Evolutionary conservation across 2,113 vertebrate species (phyloP).

Genomic region (Xenopus tropicalis): DNA sequence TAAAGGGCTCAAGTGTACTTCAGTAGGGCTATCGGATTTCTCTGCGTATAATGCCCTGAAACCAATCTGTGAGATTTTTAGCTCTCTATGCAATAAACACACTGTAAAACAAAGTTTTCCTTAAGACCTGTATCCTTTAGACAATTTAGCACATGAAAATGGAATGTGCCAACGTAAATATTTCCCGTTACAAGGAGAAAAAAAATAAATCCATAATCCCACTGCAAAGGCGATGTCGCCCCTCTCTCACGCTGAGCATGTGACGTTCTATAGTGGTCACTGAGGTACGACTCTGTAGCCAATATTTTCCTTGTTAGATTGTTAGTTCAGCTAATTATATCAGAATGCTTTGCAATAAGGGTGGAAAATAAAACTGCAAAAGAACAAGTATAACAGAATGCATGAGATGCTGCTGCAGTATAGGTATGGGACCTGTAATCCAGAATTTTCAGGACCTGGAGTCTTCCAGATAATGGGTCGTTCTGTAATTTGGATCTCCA

Average conservation of each 20-base stretch:
- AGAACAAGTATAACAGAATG: too few relatives aligned
- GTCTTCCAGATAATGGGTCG: too few relatives aligned
- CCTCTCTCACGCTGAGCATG: neutral
- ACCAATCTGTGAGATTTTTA: neutral
- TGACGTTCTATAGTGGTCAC: neutral
- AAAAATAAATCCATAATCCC: neutral
- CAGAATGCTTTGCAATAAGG: too few relatives aligned
- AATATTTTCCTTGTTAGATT: neutral
- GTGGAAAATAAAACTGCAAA: too few relatives aligned
- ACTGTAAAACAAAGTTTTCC: neutral
- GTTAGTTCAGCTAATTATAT: too few relatives aligned
- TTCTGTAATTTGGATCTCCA: too few relatives aligned
- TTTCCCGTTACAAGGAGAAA: neutral
- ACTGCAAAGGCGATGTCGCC: neutral
- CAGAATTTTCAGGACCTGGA: too few relatives aligned
- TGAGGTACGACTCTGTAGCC: neutral
- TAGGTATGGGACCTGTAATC: too few relatives aligned
- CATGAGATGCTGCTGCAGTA: too few relatives aligned
- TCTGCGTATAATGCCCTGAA: neutral
- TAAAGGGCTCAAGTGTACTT: neutral
- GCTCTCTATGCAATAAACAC: neutral
- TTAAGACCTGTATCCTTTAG: slow-evolving; percentile 4
- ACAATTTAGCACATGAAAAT: neutral
- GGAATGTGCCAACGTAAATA: neutral
- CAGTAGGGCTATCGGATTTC: neutral